phyloP scores from a whole-genome alignment of 2,797 vertebrate genomes.

The Malurus leucopterus region DNA sequence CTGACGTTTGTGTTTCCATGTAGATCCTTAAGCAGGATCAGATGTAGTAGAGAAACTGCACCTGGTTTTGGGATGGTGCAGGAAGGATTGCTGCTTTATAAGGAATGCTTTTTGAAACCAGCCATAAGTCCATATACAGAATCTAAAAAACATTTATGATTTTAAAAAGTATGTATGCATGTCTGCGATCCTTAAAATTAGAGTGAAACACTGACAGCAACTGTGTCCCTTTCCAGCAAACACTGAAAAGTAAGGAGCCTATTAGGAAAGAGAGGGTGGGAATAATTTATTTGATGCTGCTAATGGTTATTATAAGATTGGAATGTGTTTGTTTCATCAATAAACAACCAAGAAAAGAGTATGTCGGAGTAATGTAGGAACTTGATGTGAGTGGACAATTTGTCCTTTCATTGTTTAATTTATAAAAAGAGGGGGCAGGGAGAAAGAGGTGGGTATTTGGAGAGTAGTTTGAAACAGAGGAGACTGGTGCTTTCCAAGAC shows the following conservation, averaged over 20 bases:
- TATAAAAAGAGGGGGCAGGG: rapidly evolving
- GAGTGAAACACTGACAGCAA: neutral
- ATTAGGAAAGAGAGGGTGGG: neutral
- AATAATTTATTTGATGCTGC: neutral
- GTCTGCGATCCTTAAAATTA: neutral
- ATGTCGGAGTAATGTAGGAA: neutral
- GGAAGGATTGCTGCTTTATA: neutral
- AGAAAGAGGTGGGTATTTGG: too few species aligned
- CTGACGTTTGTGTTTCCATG: slow-evolving; percentile 19
- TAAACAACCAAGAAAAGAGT: neutral
- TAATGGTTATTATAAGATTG: neutral
- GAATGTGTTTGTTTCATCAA: neutral
- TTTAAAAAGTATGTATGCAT: neutral
- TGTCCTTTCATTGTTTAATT: neutral
- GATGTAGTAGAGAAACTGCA: neutral
- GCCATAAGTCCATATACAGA: neutral
- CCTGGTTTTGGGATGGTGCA: neutral
- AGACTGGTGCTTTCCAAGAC: neutral
- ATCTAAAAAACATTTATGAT: neutral
- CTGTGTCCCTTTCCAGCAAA: neutral
- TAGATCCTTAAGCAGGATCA: neutral
- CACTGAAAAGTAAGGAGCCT: neutral
- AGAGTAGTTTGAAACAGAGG: neutral
- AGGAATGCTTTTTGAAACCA: neutral
- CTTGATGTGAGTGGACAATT: neutral